A percentile compares a stretch with the other conserved stretches of the same genome.
phyloP scores from a whole-genome alignment of 2,113 vertebrate genomes.

The Saccopteryx bilineata region DNA sequence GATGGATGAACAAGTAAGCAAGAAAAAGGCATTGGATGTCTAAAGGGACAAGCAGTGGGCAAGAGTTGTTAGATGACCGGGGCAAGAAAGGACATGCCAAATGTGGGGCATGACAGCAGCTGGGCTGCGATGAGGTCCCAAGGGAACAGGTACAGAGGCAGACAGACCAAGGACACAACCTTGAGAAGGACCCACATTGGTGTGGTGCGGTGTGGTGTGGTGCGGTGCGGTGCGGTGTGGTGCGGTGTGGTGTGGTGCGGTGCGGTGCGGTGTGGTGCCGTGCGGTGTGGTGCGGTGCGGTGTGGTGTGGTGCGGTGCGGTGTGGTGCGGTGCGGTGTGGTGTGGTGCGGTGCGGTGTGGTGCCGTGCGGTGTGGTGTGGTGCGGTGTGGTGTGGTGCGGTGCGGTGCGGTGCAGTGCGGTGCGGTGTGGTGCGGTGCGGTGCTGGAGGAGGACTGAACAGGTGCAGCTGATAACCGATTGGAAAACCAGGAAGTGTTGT shows the following conservation, averaged over 20 bases:
- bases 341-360: too few relatives aligned
- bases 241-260: too few relatives aligned
- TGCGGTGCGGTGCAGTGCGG: too few relatives aligned
- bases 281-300: too few relatives aligned
- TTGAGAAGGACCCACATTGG: not conserved
- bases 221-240: too few relatives aligned
- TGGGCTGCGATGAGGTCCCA: not conserved
- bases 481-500: too few relatives aligned
- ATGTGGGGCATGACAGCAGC: accelerated
- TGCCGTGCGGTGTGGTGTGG: too few relatives aligned
- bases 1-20: not conserved
- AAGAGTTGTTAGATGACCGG: not conserved
- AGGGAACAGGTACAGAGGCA: not conserved
- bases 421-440: too few relatives aligned
- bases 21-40: not conserved
- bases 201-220: not conserved
- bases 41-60: not conserved
- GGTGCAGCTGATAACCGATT: not conserved
- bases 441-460: not conserved
- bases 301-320: too few relatives aligned
- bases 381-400: too few relatives aligned
- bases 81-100: not conserved
- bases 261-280: too few relatives aligned
- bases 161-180: not conserved
- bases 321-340: too few relatives aligned